Percentiles rank a stretch among this genome's conserved stretches.
Conservation (phyloP, 1,140 invertebrate species). For the Nixonia krombeini region DNA sequence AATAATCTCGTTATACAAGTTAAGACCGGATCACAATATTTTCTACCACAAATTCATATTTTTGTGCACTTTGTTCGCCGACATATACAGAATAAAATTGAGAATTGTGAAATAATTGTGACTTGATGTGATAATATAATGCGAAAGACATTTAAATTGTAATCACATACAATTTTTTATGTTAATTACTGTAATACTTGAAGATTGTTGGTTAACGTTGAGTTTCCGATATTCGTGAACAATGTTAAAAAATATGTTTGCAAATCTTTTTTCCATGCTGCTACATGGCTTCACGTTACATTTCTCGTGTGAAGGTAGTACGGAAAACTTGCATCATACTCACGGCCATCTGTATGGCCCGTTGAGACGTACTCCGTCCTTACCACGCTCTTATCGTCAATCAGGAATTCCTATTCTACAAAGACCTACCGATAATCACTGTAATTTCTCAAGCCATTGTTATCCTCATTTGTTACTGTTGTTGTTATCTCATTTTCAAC, state of each 20-base stretch:
- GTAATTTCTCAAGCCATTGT: constrained; percentile 58
- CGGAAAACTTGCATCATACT: constrained; percentile 73
- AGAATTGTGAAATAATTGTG: too few species aligned
- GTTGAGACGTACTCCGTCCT: constrained; percentile 74
- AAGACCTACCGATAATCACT: constrained; percentile 69
- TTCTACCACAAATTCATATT: too few species aligned
- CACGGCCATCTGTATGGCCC: constrained; percentile 65
- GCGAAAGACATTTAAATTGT: too few species aligned
- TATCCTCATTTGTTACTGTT: constrained; percentile 9
- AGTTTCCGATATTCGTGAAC: too few species aligned
- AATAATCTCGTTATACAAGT: too few species aligned
- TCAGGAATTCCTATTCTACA: constrained; percentile 75
- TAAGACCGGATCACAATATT: too few species aligned
- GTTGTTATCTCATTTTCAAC: constrained; percentile 8
- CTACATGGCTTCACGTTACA: constrained; percentile 57
- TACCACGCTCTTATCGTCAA: constrained; percentile 75
- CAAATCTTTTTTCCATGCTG: constrained; percentile 65
- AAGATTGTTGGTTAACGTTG: too few species aligned
- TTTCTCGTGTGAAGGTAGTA: constrained; percentile 71
- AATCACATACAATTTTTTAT: too few species aligned
- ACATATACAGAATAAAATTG: too few species aligned
- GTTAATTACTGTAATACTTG: too few species aligned
- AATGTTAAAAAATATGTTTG: constrained; percentile 41
- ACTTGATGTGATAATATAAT: too few species aligned
- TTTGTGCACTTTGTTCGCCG: too few species aligned